Conservation (phyloP, 2,113 vertebrate genomes). For the Erythrocercus mccallii region DNA sequence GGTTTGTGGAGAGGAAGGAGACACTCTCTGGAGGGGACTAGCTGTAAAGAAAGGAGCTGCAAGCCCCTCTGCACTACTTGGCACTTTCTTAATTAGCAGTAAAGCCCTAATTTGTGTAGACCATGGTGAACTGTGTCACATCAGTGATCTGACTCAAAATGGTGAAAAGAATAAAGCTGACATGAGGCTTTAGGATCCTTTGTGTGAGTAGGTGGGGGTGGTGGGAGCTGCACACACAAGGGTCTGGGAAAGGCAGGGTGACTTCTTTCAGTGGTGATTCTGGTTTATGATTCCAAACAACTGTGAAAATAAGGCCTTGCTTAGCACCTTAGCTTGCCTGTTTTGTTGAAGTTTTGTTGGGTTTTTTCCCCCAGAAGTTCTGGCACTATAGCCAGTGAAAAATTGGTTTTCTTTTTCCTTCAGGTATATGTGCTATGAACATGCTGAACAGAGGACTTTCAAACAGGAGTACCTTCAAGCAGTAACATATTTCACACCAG, state of each 20-base stretch:
- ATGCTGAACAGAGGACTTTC: background rate
- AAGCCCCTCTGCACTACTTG: background rate
- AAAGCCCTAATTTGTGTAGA: background rate
- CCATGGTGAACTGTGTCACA: background rate
- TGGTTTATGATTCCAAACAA: background rate
- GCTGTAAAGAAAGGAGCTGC: background rate
- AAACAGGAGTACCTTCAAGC: background rate
- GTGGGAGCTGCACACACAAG: background rate
- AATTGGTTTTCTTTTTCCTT: background rate
- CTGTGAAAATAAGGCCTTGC: background rate
- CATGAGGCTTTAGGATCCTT: background rate
- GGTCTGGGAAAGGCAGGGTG: background rate
- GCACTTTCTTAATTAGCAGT: background rate
- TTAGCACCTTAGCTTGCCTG: background rate
- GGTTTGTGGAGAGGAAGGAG: background rate
- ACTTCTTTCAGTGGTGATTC: background rate
- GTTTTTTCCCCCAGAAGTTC: fast-evolving
- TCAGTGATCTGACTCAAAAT: background rate
- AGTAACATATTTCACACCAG: background rate
- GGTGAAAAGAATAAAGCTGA: background rate
- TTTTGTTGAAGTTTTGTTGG: background rate
- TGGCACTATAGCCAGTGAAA: background rate
- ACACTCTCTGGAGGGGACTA: background rate
- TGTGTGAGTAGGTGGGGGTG: background rate
- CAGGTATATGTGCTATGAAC: background rate